These are phyloP conservation scores for Pomacea canaliculata DNA, from an alignment of 2,888 invertebrate genomes.

Conservation along the genomic window DNA sequence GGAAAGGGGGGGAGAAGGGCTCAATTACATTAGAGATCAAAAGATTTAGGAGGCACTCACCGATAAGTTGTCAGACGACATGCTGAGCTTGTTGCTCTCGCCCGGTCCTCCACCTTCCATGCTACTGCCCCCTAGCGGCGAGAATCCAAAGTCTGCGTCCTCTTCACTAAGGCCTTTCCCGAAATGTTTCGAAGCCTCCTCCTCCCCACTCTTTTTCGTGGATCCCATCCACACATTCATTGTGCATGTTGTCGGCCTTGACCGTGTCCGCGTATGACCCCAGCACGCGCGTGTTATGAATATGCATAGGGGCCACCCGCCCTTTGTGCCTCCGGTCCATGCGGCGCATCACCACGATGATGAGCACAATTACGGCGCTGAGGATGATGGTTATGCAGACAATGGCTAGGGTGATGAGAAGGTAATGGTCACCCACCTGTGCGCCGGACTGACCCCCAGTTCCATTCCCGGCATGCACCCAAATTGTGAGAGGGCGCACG, in stretches of 20 bases:
- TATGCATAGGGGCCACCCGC: slow-evolving; percentile 9
- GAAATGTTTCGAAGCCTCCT: slow-evolving; percentile 17
- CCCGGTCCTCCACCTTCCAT: slow-evolving; percentile 10
- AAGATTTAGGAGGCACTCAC: too few species aligned
- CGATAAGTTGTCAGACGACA: neutral
- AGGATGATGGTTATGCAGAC: slow-evolving; percentile 56
- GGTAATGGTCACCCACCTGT: slow-evolving; percentile 30
- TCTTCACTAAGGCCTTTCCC: slow-evolving; percentile 18
- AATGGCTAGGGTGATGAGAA: slow-evolving; percentile 52
- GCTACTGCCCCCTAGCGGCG: slow-evolving; percentile 14
- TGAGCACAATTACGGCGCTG: slow-evolving; percentile 54
- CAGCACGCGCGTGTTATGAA: slow-evolving; percentile 22
- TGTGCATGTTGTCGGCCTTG: slow-evolving; percentile 31
- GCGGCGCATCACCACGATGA: slow-evolving; percentile 55
- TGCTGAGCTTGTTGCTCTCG: slow-evolving; percentile 9
- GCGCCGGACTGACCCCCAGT: slow-evolving; percentile 17
- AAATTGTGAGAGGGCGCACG: slow-evolving; percentile 30
- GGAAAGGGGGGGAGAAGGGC: neutral
- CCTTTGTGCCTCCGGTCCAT: slow-evolving; percentile 42
- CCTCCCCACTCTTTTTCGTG: slow-evolving; percentile 14
- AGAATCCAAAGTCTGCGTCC: slow-evolving; percentile 29
- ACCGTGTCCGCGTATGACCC: slow-evolving; percentile 28
- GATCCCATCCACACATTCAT: slow-evolving; percentile 19
- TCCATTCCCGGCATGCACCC: slow-evolving; percentile 32
- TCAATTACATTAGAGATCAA: neutral